Percentiles rank a stretch among this genome's conserved stretches.
phyloP scores from a whole-genome alignment of 1,140 invertebrate genomes.

The Drosophila seguyi region DNA sequence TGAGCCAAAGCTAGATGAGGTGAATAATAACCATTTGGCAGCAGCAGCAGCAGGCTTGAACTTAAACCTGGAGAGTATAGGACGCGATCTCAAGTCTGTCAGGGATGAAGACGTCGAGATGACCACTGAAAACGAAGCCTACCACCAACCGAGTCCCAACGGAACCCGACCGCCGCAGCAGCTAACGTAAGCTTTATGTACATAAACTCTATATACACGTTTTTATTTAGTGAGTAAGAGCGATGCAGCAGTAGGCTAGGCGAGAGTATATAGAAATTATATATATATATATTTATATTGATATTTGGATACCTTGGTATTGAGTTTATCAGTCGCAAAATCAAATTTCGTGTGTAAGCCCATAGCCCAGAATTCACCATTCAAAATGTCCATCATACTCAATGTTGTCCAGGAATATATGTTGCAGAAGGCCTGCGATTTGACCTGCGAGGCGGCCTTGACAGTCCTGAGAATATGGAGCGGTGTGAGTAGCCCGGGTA shows the following conservation, averaged over 20 bases:
- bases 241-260: conserved; percentile 1
- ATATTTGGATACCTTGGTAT: neutral
- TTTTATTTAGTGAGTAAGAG: conserved; percentile 45
- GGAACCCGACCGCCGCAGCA: conserved; percentile 25
- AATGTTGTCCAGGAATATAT: conserved; percentile 62
- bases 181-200: conserved; percentile 49
- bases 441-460: conserved; percentile 31
- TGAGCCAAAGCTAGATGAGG: conserved; percentile 53
- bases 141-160: conserved; percentile 30
- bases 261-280: conserved; percentile 20
- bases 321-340: neutral
- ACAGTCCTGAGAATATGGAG: conserved; percentile 24
- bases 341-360: conserved; percentile 10
- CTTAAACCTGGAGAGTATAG: conserved; percentile 68
- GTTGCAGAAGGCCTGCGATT: conserved; percentile 49
- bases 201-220: conserved; percentile 34
- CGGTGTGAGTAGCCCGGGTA: conserved; percentile 31
- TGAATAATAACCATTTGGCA: conserved; percentile 31
- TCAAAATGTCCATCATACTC: conserved; percentile 62
- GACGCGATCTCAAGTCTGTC: conserved; percentile 77
- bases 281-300: conserved; percentile 14
- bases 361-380: conserved; percentile 25
- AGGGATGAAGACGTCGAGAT: conserved; percentile 55
- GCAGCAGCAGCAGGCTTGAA: conserved; percentile 19
- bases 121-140: conserved; percentile 24